Evolutionary conservation across 2,797 vertebrate genomes (phyloP).

Genomic region (Dromococcyx pavoninus): DNA sequence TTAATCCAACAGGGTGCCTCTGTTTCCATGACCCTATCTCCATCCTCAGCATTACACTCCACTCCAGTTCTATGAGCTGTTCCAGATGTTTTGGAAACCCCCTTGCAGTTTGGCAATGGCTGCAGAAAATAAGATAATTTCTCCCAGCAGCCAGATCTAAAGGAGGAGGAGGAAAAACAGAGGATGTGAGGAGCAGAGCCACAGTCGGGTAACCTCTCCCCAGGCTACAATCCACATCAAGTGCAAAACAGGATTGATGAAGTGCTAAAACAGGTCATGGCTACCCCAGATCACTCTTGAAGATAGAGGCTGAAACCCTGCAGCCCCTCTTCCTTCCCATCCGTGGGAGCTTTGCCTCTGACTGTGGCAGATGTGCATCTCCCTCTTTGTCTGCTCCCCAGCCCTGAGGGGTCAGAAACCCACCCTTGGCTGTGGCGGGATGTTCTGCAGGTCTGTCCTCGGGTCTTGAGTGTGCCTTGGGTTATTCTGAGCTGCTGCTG

Average conservation of each 20-base stretch:
- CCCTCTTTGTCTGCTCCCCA: background rate
- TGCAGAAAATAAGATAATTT: constrained; percentile 27
- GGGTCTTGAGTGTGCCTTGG: accelerated
- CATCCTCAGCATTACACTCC: constrained; percentile 24
- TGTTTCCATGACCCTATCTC: constrained; percentile 53
- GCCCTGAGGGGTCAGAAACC: background rate
- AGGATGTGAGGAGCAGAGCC: constrained; percentile 21
- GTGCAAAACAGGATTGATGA: background rate
- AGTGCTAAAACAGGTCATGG: background rate
- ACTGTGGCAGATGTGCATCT: background rate
- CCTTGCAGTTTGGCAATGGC: constrained; percentile 25
- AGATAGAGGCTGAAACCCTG: background rate
- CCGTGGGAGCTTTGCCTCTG: background rate
- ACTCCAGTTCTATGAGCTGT: constrained; percentile 54
- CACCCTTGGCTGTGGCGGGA: background rate
- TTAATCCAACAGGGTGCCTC: constrained; percentile 48
- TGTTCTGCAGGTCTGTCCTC: background rate
- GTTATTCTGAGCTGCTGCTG: background rate
- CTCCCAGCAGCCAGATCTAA: constrained; percentile 18
- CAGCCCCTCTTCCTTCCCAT: background rate
- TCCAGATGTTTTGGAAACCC: constrained; percentile 72
- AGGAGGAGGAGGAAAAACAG: background rate
- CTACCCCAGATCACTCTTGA: background rate
- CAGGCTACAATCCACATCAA: background rate
- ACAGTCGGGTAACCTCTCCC: background rate